phyloP scores from a whole-genome alignment of 2,797 vertebrate genomes.

The Thripadectes ignobilis region DNA sequence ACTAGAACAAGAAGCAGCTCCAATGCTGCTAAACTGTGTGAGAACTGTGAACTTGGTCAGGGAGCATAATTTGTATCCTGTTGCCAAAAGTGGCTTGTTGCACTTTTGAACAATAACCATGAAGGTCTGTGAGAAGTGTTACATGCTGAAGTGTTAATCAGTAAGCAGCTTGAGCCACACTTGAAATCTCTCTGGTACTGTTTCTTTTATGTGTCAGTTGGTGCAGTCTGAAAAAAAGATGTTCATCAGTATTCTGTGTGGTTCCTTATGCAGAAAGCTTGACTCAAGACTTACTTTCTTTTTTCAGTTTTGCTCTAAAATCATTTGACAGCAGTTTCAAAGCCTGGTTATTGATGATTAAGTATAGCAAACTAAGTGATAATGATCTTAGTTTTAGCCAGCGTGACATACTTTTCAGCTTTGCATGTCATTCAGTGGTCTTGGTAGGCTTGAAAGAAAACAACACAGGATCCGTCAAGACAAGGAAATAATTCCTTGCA shows the following conservation, averaged over 20 bases:
- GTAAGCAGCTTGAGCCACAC: constrained; percentile 72
- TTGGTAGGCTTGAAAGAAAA: constrained; percentile 1
- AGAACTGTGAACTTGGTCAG: constrained; percentile 71
- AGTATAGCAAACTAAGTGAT: constrained; percentile 46
- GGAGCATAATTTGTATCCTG: constrained; percentile 60
- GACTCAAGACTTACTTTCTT: constrained; percentile 41
- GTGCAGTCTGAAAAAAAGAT: constrained; percentile 69
- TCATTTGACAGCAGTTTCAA: constrained; percentile 40
- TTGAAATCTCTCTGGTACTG: constrained; percentile 67
- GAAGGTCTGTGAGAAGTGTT: constrained; percentile 62
- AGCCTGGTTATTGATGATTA: constrained; percentile 29
- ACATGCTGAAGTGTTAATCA: constrained; percentile 74
- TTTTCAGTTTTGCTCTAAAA: constrained; percentile 51
- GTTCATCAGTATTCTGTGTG: constrained; percentile 74
- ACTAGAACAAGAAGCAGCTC: constrained; percentile 2
- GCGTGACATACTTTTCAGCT: constrained; percentile 29
- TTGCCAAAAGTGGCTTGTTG: constrained; percentile 74
- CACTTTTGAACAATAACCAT: constrained; percentile 68
- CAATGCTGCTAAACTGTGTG: constrained; percentile 66
- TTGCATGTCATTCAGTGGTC: constrained; percentile 5
- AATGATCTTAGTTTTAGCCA: constrained; percentile 56
- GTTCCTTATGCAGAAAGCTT: constrained; percentile 52
- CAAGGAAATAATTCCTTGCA: constrained; percentile 34
- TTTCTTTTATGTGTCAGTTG: constrained; percentile 71
- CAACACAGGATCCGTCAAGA: background rate